Percentiles rank a stretch among this genome's conserved stretches.
Conservation (phyloP, 2,888 invertebrate species). For the Pollenia amentaria region DNA sequence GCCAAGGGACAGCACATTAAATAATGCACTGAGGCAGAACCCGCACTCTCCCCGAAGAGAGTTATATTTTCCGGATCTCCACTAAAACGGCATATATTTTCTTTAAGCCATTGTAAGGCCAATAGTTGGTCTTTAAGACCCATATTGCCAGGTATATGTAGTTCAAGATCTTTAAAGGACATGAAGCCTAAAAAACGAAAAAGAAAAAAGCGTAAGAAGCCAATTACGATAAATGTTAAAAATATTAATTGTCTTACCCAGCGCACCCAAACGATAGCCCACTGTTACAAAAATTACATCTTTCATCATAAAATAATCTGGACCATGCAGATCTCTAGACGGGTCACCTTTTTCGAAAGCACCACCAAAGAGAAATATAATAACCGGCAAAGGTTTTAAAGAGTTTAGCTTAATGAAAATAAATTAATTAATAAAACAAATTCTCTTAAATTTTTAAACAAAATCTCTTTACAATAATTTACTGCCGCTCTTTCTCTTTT, state of each 20-base stretch:
- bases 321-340: slow-evolving; percentile 81
- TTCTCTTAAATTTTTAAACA: background rate
- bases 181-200: slow-evolving; percentile 83
- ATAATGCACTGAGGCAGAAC: slow-evolving; percentile 85
- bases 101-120: slow-evolving; percentile 85
- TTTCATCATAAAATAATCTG: slow-evolving; percentile 85
- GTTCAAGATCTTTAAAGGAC: slow-evolving; percentile 83
- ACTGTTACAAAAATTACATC: slow-evolving; percentile 84
- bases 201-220: no score
- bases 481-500: background rate
- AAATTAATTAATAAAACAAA: slow-evolving; percentile 6
- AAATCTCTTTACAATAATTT: background rate
- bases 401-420: slow-evolving; percentile 74
- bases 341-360: slow-evolving; percentile 84
- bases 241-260: slow-evolving; percentile 77
- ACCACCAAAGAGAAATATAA: slow-evolving; percentile 85
- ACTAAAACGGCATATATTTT: slow-evolving; percentile 84
- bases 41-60: slow-evolving; percentile 86
- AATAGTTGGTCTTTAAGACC: slow-evolving; percentile 86
- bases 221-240: background rate
- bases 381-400: slow-evolving; percentile 79
- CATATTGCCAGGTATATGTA: slow-evolving; percentile 85
- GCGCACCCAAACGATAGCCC: slow-evolving; percentile 85
- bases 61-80: slow-evolving; percentile 85
- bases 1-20: slow-evolving; percentile 84